A percentile compares a stretch with the other conserved stretches of the same genome.
These are phyloP conservation scores for Erebia ligea DNA, from an alignment of 2,888 invertebrate species.

Conservation along the genomic window DNA sequence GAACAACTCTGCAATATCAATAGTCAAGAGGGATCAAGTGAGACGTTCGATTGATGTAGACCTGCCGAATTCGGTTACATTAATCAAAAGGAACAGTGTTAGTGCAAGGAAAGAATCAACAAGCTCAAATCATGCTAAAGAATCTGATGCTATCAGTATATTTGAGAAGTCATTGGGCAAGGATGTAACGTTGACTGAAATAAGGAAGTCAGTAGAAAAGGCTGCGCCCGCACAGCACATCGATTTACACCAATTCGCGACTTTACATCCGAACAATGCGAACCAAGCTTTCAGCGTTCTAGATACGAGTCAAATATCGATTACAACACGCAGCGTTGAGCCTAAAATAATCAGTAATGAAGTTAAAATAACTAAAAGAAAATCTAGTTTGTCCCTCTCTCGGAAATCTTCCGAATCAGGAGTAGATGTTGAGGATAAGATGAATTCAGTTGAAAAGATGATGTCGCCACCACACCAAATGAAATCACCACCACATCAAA, in stretches of 20 bases:
- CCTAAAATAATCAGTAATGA: constrained; percentile 55
- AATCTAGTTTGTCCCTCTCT: constrained; percentile 63
- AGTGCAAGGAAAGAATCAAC: constrained; percentile 77
- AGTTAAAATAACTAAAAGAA: constrained; percentile 60
- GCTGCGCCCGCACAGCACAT: constrained; percentile 55
- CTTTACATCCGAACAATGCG: constrained; percentile 63
- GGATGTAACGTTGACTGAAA: constrained; percentile 78
- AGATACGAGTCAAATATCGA: constrained; percentile 73
- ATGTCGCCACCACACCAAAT: constrained; percentile 52
- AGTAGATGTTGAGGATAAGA: constrained; percentile 61
- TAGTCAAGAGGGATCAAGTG: constrained; percentile 76
- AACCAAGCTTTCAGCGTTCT: constrained; percentile 59
- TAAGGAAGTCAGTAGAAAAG: constrained; percentile 76
- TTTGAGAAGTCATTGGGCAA: constrained; percentile 79
- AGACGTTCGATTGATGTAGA: constrained; percentile 78
- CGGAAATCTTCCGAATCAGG: constrained; percentile 67
- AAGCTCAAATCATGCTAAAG: constrained; percentile 74
- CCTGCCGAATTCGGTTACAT: constrained; percentile 73
- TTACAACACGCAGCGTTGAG: constrained; percentile 66
- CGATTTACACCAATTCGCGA: constrained; percentile 72
- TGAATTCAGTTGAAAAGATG: constrained; percentile 65
- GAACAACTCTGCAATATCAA: constrained; percentile 80
- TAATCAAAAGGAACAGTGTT: constrained; percentile 76
- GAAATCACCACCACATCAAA: constrained; percentile 37
- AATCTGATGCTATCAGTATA: constrained; percentile 77